These are phyloP conservation scores for Trigoniulus corallinus DNA, from an alignment of 1,140 invertebrate genomes.

Conservation along the genomic window DNA sequence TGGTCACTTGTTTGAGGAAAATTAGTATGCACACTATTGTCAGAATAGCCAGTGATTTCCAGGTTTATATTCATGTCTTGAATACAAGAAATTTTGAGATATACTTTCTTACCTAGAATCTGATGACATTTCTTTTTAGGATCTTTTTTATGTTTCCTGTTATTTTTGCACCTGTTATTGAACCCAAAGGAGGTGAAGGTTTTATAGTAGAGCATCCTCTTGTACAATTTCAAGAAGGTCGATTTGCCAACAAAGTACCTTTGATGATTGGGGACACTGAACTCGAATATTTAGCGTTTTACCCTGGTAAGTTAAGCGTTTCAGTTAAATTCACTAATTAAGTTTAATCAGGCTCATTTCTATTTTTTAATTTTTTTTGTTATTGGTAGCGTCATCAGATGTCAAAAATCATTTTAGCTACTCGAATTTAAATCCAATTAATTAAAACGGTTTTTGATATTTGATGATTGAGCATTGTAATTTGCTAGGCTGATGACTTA, in stretches of 20 bases:
- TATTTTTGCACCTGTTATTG: constrained; percentile 12
- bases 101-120: too few relatives aligned
- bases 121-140: constrained; percentile 7
- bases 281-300: constrained; percentile 34
- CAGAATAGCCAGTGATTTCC: constrained; percentile 25
- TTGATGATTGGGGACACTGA: constrained; percentile 38
- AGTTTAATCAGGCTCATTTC: too few relatives aligned
- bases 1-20: constrained; percentile 23
- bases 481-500: too few relatives aligned
- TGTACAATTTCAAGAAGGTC: constrained; percentile 15
- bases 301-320: constrained; percentile 24
- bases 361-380: too few relatives aligned
- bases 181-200: constrained; percentile 12
- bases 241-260: constrained; percentile 35
- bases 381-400: too few relatives aligned
- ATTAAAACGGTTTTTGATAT: too few relatives aligned
- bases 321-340: too few relatives aligned
- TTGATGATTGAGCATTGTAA: too few relatives aligned
- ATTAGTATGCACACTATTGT: constrained; percentile 26
- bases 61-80: too few relatives aligned
- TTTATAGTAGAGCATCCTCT: constrained; percentile 27
- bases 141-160: not conserved
- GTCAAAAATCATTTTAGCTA: too few relatives aligned
- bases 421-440: too few relatives aligned
- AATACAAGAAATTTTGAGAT: too few relatives aligned